phyloP scores from a whole-genome alignment of 53 echinoderm and acorn worm genomes.

The Pentamera pediparva region DNA sequence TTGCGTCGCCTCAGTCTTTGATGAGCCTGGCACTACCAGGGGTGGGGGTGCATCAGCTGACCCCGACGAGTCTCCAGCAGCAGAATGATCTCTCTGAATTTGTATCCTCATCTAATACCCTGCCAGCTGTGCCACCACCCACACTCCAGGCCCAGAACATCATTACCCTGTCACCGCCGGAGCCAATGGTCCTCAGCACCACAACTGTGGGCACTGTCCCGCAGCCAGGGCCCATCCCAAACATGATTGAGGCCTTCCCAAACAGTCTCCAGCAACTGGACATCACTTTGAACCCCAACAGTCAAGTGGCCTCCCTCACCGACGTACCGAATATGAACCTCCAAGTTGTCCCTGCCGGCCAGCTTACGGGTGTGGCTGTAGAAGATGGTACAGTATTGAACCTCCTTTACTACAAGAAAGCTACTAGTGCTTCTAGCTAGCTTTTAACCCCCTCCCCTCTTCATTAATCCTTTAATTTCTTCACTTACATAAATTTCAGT shows the following conservation, averaged over 20 bases:
- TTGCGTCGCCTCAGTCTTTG: neutral
- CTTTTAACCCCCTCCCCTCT: neutral
- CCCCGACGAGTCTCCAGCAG: constrained; percentile 11
- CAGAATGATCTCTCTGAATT: constrained; percentile 14
- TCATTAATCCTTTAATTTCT: neutral
- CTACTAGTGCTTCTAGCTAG: constrained; percentile 19
- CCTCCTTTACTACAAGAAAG: too few relatives aligned
- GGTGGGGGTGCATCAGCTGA: neutral
- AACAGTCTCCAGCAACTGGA: too few relatives aligned
- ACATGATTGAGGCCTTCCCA: too few relatives aligned
- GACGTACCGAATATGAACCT: constrained; percentile 8
- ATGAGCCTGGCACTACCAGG: constrained; percentile 9
- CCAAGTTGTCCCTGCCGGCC: constrained; percentile 10
- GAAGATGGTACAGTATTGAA: constrained; percentile 36
- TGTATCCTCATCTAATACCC: constrained; percentile 17
- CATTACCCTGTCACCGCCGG: neutral
- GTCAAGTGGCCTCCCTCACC: neutral
- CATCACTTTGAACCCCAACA: too few relatives aligned
- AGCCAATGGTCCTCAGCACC: neutral
- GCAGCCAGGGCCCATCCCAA: too few relatives aligned
- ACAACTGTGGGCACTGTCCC: neutral
- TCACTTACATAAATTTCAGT: too few relatives aligned
- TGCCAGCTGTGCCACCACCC: constrained; percentile 5
- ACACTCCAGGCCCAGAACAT: too few relatives aligned
- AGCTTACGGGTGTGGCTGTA: constrained; percentile 12